Base-by-base conservation (phyloP, 2,888 invertebrate genomes). In the Protophormia terraenovae region DNA sequence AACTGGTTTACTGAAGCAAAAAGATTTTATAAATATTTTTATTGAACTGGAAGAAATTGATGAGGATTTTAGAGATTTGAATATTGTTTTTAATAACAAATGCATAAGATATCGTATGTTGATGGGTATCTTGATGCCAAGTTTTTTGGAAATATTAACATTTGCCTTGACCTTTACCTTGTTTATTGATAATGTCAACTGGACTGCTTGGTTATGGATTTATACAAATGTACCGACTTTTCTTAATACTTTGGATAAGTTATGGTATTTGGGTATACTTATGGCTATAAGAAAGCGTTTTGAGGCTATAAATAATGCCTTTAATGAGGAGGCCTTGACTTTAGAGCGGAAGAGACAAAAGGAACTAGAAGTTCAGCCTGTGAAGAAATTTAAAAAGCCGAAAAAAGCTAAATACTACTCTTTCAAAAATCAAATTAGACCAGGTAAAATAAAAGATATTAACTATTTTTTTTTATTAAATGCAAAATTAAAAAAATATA, bases 221-320 rank as follows among this genome's bases (percentile, higher is more conserved):
- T 87, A 91, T 8, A 89, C 90, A 1, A 87, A 87, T 7, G 83
- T 92, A 10, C 93, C 93, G 0, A 90, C 91, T 0, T 88, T 91
- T 14, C 87, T 90, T 1, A 92, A 91, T 83, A 89, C 90, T 0
- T 79, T 93, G 29, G 92, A 92, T 69, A 92, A 93, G 84, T 90
- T 92, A 66, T 93, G 92, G 92, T 92, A 92, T 87, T 88, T 90
- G 0, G 89, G 90, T 0, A 89, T 93, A 2, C 73, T 93, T 0
- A 89, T 87, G 32, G 91, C 90, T 0, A 83, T 93, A 6, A 90
- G 90, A 27, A 89, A 90, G 80, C 90, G 93, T 16, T 93, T 93
- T 24, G 87, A 89, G 22, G 91, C 90, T 6, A 84, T 88, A 8
- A 88, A 88, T 47, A 16, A 12, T 1, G 75, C 79, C n/a, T 73